phyloP scores from a whole-genome alignment of 53 echinoderm and acorn worm species.

The Stichopus horrens region DNA sequence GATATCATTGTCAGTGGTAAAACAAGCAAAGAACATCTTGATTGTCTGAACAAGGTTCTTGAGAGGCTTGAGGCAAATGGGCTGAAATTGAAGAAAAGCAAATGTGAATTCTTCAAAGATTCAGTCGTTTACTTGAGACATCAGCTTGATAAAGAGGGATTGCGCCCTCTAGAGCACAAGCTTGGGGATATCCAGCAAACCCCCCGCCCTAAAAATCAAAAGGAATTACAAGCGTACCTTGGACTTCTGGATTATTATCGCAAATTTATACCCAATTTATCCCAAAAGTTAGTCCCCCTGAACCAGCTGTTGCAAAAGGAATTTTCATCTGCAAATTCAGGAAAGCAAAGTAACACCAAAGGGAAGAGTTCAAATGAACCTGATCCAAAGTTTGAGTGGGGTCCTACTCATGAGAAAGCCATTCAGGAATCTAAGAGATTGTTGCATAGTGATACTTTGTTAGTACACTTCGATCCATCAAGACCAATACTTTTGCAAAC shows the following conservation, averaged over 20 bases:
- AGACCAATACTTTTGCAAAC: constrained; percentile 55
- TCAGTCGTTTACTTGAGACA: constrained; percentile 58
- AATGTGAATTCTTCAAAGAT: constrained; percentile 65
- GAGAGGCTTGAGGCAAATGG: constrained; percentile 42
- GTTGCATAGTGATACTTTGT: constrained; percentile 35
- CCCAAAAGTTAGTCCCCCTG: constrained; percentile 47
- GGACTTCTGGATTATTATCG: constrained; percentile 59
- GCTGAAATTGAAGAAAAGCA: constrained; percentile 56
- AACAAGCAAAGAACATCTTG: constrained; percentile 55
- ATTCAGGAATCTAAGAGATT: constrained; percentile 45
- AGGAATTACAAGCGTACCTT: constrained; percentile 55
- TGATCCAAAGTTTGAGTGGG: constrained; percentile 46
- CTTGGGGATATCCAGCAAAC: constrained; percentile 57
- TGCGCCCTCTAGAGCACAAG: constrained; percentile 32
- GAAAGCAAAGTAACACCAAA: neutral
- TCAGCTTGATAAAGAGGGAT: constrained; percentile 47
- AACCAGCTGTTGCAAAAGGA: constrained; percentile 48
- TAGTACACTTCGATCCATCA: constrained; percentile 36
- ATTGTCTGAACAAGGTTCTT: constrained; percentile 54
- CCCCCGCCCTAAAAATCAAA: constrained; percentile 52
- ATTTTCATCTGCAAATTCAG: constrained; percentile 5
- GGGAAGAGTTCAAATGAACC: neutral
- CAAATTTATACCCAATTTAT: constrained; percentile 55
- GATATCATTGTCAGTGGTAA: constrained; percentile 73
- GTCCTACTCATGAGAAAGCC: constrained; percentile 50